These are phyloP conservation scores for Microplitis deprimator DNA, from an alignment of 2,888 invertebrate species.

Conservation along the genomic window DNA sequence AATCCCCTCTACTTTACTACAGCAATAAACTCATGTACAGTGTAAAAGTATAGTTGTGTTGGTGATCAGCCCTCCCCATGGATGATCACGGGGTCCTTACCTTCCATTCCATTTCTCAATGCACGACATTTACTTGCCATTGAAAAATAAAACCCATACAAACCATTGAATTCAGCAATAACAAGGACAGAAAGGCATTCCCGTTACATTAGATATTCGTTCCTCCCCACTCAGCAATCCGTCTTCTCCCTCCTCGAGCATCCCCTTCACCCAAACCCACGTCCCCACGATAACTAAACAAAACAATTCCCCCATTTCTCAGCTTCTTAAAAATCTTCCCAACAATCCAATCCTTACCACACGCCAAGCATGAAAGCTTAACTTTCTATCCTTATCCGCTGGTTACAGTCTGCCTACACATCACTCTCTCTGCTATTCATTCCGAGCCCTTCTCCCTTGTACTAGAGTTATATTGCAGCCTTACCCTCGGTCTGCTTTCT, in stretches of 20 bases:
- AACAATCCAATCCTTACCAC: background rate
- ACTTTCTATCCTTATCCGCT: slow-evolving; percentile 20
- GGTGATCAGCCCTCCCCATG: slow-evolving; percentile 35
- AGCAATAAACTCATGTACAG: background rate
- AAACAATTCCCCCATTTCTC: background rate
- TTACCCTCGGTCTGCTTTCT: background rate
- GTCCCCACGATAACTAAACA: no score
- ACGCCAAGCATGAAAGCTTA: background rate
- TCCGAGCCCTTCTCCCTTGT: no score
- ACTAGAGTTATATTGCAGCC: no score
- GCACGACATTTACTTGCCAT: slow-evolving; percentile 7
- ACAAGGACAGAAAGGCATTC: background rate
- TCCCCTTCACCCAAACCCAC: background rate
- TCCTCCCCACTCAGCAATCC: slow-evolving; percentile 18
- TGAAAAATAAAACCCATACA: background rate
- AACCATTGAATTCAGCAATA: no score
- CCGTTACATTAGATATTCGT: background rate
- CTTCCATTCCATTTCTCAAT: slow-evolving; percentile 30
- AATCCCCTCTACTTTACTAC: slow-evolving; percentile 4
- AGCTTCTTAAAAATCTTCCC: background rate
- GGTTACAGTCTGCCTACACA: background rate
- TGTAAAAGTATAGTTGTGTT: background rate
- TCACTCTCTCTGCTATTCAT: no score
- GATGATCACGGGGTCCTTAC: slow-evolving; percentile 33
- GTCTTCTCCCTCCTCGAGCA: background rate